Evolutionary conservation across 2,113 vertebrate genomes (phyloP).

Genomic region (Engystomops pustulosus): DNA sequence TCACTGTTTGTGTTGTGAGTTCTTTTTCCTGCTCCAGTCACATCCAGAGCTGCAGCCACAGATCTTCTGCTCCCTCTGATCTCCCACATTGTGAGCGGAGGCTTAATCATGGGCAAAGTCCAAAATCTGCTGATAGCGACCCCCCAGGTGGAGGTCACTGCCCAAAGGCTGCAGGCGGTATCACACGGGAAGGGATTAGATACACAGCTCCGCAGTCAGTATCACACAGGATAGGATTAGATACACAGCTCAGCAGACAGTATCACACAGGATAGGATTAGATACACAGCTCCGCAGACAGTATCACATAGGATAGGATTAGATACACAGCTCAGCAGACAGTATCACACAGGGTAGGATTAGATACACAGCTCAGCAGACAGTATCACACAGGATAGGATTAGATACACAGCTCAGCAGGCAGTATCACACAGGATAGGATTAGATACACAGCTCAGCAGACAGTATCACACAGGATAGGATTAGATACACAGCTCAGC

Average conservation of each 20-base stretch:
- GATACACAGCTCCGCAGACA: too few species aligned
- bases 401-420: not conserved
- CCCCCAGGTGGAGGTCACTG: too few species aligned
- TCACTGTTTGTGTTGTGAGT: not conserved
- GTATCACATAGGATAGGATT: too few species aligned
- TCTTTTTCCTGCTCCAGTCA: not conserved
- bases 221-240: not conserved
- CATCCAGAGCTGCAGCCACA: constrained; percentile 1
- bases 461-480: too few species aligned
- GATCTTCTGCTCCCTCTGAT: not conserved
- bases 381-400: not conserved
- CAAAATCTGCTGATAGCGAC: not conserved
- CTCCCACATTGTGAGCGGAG: not conserved
- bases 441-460: too few species aligned
- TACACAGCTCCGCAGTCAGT: not conserved
- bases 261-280: too few species aligned
- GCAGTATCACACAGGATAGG: not conserved
- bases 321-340: not conserved
- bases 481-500: too few species aligned
- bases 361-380: not conserved
- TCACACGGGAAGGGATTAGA: not conserved
- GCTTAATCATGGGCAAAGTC: not conserved
- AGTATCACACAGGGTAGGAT: not conserved
- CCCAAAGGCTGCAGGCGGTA: not conserved
- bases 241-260: too few species aligned